Evolutionary conservation across 2,797 vertebrate species (phyloP).

Genomic region (Atherinosoma microstoma): DNA sequence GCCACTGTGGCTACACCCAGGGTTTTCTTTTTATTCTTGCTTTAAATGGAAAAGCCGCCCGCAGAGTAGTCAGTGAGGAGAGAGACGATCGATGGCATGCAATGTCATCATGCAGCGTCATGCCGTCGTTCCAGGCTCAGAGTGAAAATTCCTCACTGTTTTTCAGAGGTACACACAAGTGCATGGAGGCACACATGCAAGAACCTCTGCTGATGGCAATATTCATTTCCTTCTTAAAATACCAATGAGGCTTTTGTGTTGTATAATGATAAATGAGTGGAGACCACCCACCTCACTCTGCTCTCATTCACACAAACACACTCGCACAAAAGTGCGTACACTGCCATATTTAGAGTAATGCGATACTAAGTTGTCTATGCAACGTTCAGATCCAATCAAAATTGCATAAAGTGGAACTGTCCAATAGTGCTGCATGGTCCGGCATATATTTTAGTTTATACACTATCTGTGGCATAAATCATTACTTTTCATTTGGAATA

Average conservation of each 20-base stretch:
- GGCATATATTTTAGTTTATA: constrained; percentile 80
- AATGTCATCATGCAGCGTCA: constrained; percentile 52
- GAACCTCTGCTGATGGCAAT: constrained; percentile 74
- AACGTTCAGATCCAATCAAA: constrained; percentile 84
- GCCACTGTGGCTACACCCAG: constrained; percentile 52
- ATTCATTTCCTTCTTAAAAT: constrained; percentile 85
- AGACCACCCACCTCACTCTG: constrained; percentile 86
- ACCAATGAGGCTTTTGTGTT: constrained; percentile 81
- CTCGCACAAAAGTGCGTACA: constrained; percentile 43
- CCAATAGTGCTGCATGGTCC: constrained; percentile 70
- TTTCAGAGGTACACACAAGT: constrained; percentile 54
- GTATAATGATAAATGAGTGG: constrained; percentile 81
- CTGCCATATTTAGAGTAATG: constrained; percentile 83
- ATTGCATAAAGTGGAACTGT: constrained; percentile 80
- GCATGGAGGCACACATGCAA: constrained; percentile 59
- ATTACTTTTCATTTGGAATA: constrained; percentile 84
- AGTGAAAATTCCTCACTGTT: constrained; percentile 41
- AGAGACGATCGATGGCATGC: constrained; percentile 41
- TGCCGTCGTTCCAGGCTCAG: constrained; percentile 47
- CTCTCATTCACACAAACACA: constrained; percentile 55
- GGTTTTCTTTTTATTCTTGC: constrained; percentile 55
- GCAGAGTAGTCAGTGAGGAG: constrained; percentile 47
- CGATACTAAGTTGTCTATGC: constrained; percentile 82
- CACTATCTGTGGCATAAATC: constrained; percentile 84
- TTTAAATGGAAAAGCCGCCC: constrained; percentile 60